Conservation (phyloP, 2,888 invertebrate species). For the Hirtodrosophila histrioides region DNA sequence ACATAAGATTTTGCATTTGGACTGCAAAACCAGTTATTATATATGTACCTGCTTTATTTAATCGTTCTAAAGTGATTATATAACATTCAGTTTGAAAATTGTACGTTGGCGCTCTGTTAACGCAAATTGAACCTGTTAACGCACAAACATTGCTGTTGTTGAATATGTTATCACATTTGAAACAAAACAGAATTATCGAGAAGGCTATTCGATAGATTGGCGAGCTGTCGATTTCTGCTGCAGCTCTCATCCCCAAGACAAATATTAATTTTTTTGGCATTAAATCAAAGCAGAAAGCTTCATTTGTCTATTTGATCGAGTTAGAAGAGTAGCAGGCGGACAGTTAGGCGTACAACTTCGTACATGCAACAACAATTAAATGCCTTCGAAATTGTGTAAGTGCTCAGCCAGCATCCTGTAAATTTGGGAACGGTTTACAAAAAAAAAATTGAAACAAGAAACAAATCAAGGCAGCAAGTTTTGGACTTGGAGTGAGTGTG, state of each 20-base stretch:
- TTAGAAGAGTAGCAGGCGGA: constrained; percentile 13
- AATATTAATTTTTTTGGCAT: constrained; percentile 41
- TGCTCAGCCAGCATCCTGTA: constrained; percentile 6
- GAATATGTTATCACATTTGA: too few relatives aligned
- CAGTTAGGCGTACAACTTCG: constrained; percentile 7
- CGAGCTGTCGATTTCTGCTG: constrained; percentile 6
- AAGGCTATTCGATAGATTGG: constrained; percentile 5
- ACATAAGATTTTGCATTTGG: too few relatives aligned
- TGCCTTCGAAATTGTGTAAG: constrained; percentile 56
- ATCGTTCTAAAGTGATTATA: too few relatives aligned
- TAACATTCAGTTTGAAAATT: background rate
- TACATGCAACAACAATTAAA: constrained; percentile 27
- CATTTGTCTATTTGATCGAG: constrained; percentile 10
- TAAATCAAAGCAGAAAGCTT: constrained; percentile 25
- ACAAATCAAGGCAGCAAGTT: constrained; percentile 26
- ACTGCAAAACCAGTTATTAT: too few relatives aligned
- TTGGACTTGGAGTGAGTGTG: constrained; percentile 4
- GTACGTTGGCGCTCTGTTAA: constrained; percentile 1
- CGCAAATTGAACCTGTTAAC: constrained; percentile 11
- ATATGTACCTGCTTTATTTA: too few relatives aligned
- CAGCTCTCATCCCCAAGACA: constrained; percentile 32
- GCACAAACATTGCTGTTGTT: background rate
- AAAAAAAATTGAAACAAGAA: constrained; percentile 17
- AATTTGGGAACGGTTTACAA: constrained; percentile 6
- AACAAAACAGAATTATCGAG: constrained; percentile 17